A percentile compares a stretch with the other conserved stretches of the same genome.
These are phyloP conservation scores for Tragelaphus strepsiceros DNA, from an alignment of 2,113 vertebrate genomes.

Conservation along the genomic window DNA sequence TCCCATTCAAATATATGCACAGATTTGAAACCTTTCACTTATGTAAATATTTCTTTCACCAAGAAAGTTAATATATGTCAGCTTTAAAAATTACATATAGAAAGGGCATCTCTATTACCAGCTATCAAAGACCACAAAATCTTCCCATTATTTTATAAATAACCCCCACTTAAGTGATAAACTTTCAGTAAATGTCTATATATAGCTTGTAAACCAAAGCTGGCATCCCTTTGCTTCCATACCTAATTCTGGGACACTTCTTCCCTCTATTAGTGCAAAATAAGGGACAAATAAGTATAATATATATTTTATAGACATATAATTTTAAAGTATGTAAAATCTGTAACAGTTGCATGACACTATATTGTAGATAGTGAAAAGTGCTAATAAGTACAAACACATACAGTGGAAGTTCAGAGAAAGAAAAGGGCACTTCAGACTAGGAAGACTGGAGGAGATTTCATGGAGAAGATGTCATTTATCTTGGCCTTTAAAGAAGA, in stretches of 20 bases:
- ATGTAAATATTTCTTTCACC: background rate
- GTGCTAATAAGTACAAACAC: background rate
- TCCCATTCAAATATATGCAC: background rate
- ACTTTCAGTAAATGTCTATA: conserved; percentile 17
- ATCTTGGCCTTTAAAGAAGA: background rate
- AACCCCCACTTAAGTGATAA: background rate
- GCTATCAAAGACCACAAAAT: conserved; percentile 23
- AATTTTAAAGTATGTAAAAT: background rate
- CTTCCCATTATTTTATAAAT: background rate
- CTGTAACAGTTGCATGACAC: background rate
- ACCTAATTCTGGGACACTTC: background rate
- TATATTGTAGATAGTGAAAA: background rate
- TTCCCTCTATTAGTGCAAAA: background rate
- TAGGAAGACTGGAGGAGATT: background rate
- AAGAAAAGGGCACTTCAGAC: background rate
- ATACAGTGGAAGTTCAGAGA: background rate
- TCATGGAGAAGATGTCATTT: background rate
- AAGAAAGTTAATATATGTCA: background rate
- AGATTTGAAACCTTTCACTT: conserved; percentile 23
- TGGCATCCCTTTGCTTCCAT: background rate
- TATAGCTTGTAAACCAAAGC: background rate
- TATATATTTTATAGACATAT: background rate
- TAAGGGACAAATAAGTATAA: background rate
- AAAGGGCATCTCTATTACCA: background rate
- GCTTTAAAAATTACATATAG: conserved; percentile 16